These are phyloP conservation scores for Acrossocheilus wenchowensis DNA, from an alignment of 2,797 vertebrate species.

Conservation along the genomic window DNA sequence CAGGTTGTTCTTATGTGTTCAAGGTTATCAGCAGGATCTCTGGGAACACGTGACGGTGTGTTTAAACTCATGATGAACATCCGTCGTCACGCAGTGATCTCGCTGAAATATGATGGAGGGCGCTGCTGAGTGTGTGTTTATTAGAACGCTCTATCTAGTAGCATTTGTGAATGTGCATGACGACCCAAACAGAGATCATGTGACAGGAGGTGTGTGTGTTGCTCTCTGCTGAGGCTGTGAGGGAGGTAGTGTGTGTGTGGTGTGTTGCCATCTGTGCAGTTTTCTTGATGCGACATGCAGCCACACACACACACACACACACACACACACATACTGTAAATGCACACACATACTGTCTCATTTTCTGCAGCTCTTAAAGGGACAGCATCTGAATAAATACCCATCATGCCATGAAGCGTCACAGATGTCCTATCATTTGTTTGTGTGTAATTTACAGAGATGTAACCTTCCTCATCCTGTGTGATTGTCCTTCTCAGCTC, in stretches of 20 bases:
- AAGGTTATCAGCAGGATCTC: conserved; percentile 3
- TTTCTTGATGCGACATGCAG: conserved; percentile 13
- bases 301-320: conserved; percentile 29
- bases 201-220: conserved; percentile 27
- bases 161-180: neutral
- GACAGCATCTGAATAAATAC: neutral
- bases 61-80: neutral
- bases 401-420: conserved; percentile 34
- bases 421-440: neutral
- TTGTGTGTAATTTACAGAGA: neutral
- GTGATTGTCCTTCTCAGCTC: neutral
- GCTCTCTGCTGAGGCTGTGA: conserved; percentile 25
- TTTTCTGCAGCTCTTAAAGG: conserved; percentile 13
- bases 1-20: neutral
- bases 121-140: neutral
- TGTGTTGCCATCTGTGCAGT: conserved; percentile 38
- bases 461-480: neutral
- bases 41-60: neutral
- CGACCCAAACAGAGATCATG: conserved; percentile 21
- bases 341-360: neutral
- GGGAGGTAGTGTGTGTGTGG: conserved; percentile 21
- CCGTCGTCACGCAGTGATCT: conserved; percentile 14
- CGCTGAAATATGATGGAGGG: neutral
- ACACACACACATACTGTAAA: neutral
- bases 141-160: neutral